Evolutionary conservation across 2,113 vertebrate genomes (phyloP).

Genomic region (Amblyornis subalaris): DNA sequence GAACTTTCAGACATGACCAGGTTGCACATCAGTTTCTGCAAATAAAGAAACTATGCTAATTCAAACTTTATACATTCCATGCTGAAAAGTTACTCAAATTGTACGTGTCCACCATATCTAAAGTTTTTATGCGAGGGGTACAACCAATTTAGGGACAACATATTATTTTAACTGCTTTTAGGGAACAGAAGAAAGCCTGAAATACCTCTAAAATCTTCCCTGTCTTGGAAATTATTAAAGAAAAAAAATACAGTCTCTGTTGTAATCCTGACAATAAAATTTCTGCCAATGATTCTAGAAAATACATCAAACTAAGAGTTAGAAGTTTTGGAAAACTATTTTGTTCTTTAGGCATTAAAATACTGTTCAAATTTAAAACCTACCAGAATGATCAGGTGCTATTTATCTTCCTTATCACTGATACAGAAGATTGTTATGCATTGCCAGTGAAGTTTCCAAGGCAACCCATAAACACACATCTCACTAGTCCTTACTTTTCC

Average conservation of each 20-base stretch:
- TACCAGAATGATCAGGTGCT: background rate
- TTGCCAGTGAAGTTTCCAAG: background rate
- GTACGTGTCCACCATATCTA: background rate
- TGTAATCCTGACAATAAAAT: background rate
- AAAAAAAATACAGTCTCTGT: background rate
- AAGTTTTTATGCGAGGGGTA: background rate
- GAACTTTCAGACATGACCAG: background rate
- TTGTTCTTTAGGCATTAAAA: background rate
- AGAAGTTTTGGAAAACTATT: background rate
- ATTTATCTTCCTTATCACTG: background rate
- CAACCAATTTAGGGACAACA: background rate
- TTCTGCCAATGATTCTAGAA: background rate
- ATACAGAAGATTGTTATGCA: background rate
- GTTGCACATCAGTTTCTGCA: background rate
- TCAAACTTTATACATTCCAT: background rate
- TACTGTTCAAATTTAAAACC: background rate
- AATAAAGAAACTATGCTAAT: background rate
- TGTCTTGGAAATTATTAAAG: background rate
- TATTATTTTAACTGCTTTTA: background rate
- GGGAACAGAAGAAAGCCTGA: background rate
- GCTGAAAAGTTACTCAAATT: background rate
- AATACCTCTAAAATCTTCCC: background rate
- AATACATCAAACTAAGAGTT: background rate
- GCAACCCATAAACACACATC: background rate
- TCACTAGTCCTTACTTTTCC: background rate